A percentile compares a stretch with the other conserved stretches of the same genome.
Conservation (phyloP, 2,113 vertebrate species). For the Turnix velox region DNA sequence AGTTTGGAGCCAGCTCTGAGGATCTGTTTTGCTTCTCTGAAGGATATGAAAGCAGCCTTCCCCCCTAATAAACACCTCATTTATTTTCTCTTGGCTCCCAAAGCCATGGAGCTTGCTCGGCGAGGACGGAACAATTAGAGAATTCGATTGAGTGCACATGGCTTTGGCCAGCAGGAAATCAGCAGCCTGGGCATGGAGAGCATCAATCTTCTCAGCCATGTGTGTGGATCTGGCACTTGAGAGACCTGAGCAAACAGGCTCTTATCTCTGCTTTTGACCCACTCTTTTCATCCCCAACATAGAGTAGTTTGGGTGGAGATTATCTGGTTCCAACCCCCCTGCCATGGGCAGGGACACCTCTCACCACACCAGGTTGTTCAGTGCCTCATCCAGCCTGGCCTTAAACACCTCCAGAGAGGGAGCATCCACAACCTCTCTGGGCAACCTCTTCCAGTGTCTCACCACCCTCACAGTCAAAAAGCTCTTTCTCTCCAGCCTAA, state of each 20-base stretch:
- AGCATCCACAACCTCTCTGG: no score
- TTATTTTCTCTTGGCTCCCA: conserved; percentile 70
- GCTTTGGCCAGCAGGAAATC: conserved; percentile 53
- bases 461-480: no score
- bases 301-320: no score
- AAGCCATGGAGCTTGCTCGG: conserved; percentile 64
- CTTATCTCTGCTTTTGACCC: neutral
- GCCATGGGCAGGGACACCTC: no score
- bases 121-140: conserved; percentile 71
- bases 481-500: no score
- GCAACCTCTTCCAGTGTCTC: no score
- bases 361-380: no score
- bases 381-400: no score
- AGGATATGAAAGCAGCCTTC: conserved; percentile 23
- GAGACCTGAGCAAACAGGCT: neutral
- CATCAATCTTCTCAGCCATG: conserved; percentile 67
- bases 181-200: conserved; percentile 44
- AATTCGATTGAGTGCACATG: conserved; percentile 66
- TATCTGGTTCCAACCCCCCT: no score
- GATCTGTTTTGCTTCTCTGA: neutral
- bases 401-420: no score
- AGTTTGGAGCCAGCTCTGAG: neutral
- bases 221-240: conserved; percentile 67
- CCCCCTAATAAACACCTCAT: conserved; percentile 64
- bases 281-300: neutral